A percentile compares a stretch with the other conserved stretches of the same genome.
Conservation (phyloP, 1,140 invertebrate genomes). For the Conus betulinus region DNA sequence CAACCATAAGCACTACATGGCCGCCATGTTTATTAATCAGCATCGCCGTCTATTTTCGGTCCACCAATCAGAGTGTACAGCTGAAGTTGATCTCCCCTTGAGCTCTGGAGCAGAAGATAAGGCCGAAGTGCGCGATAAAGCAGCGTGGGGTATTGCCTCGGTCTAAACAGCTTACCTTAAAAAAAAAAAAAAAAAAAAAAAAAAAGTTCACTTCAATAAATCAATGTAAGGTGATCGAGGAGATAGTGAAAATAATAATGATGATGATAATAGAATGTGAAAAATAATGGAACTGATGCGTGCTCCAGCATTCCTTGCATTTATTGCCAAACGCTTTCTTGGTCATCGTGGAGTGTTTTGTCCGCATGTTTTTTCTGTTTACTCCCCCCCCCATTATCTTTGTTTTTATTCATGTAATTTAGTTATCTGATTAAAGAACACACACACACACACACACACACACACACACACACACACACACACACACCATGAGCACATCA, state of each 20-base stretch:
- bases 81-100: slow-evolving; percentile 30
- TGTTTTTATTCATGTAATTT: too few relatives aligned
- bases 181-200: not conserved
- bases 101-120: slow-evolving; percentile 25
- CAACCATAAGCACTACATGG: slow-evolving; percentile 27
- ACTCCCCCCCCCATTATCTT: too few relatives aligned
- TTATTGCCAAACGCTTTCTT: not conserved
- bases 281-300: not conserved
- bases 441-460: too few relatives aligned
- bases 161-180: too few relatives aligned
- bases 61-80: slow-evolving; percentile 31
- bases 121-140: slow-evolving; percentile 11
- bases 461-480: too few relatives aligned
- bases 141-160: not conserved
- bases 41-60: slow-evolving; percentile 35
- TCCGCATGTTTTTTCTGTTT: too few relatives aligned
- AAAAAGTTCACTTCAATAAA: slow-evolving; percentile 10
- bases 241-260: not conserved
- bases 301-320: not conserved
- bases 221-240: not conserved
- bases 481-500: too few relatives aligned
- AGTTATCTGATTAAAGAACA: too few relatives aligned
- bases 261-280: not conserved
- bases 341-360: too few relatives aligned
- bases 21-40: slow-evolving; percentile 42